Conservation (phyloP, 2,888 invertebrate genomes). For the Pantelozetes paolii region DNA sequence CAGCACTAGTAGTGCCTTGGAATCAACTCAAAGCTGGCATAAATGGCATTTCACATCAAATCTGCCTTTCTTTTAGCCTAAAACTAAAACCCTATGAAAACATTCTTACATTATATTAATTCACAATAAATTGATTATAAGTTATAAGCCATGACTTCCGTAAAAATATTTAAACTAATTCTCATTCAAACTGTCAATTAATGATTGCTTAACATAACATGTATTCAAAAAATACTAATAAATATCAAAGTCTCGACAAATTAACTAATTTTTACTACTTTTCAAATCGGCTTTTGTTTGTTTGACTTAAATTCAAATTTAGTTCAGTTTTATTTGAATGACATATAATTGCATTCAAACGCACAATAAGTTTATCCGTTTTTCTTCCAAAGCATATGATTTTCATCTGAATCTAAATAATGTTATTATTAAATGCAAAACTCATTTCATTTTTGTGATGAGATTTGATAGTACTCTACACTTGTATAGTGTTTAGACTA, state of each 20-base stretch:
- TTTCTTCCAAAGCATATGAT: not conserved
- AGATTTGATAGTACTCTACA: slow-evolving; percentile 19
- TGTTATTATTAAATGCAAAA: not conserved
- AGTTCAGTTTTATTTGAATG: not conserved
- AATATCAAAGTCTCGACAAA: too few species aligned
- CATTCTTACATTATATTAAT: slow-evolving; percentile 6
- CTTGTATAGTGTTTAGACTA: not conserved
- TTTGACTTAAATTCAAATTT: not conserved
- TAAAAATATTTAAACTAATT: not conserved
- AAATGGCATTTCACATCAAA: slow-evolving; percentile 15
- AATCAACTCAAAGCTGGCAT: slow-evolving; percentile 34
- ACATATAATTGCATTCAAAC: not conserved
- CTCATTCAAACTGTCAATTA: not conserved
- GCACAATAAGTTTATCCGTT: not conserved
- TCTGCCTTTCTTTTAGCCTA: slow-evolving; percentile 35
- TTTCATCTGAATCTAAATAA: slow-evolving; percentile 2
- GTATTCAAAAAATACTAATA: too few species aligned
- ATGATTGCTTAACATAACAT: slow-evolving; percentile 4
- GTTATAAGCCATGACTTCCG: not conserved
- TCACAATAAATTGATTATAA: slow-evolving; percentile 25
- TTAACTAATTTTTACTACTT: too few species aligned
- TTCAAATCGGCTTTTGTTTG: not conserved
- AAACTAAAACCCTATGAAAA: slow-evolving; percentile 32
- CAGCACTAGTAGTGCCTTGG: slow-evolving; percentile 28
- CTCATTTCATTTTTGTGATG: not conserved